Conservation (phyloP, 2,113 vertebrate genomes). For the Pipa parva region DNA sequence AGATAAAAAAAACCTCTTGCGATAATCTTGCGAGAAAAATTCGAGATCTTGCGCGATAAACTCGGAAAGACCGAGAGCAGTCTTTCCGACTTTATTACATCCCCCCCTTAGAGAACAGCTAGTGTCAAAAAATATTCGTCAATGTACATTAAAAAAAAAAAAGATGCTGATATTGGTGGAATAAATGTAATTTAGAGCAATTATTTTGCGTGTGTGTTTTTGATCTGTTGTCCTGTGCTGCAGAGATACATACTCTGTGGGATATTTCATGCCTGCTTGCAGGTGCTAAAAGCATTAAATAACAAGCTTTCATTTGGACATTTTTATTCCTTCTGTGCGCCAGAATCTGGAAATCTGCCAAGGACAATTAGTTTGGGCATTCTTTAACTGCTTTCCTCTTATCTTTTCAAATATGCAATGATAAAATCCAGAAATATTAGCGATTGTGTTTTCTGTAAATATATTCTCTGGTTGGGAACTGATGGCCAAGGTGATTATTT, state of each 20-base stretch:
- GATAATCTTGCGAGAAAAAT: too few relatives aligned
- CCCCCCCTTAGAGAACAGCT: too few relatives aligned
- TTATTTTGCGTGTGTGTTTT: background rate
- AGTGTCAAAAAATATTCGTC: too few relatives aligned
- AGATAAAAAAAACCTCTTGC: too few relatives aligned
- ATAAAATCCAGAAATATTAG: background rate
- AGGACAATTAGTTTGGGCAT: constrained; percentile 1
- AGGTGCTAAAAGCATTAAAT: constrained; percentile 12
- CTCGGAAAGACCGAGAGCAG: too few relatives aligned
- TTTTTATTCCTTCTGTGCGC: background rate
- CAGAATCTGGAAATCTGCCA: background rate
- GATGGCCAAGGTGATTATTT: too few relatives aligned
- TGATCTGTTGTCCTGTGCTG: background rate
- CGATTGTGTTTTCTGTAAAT: background rate
- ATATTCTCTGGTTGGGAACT: background rate
- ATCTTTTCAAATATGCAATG: background rate
- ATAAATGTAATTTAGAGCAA: background rate
- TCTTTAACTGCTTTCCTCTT: background rate
- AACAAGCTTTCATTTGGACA: constrained; percentile 1
- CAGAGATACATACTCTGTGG: constrained; percentile 3
- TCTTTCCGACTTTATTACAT: too few relatives aligned
- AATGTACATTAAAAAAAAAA: too few relatives aligned
- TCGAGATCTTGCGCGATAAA: too few relatives aligned
- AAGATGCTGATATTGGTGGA: background rate
- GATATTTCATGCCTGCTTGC: background rate